These are phyloP conservation scores for Teleiodes luculella DNA, from an alignment of 2,888 invertebrate species.

Conservation along the genomic window DNA sequence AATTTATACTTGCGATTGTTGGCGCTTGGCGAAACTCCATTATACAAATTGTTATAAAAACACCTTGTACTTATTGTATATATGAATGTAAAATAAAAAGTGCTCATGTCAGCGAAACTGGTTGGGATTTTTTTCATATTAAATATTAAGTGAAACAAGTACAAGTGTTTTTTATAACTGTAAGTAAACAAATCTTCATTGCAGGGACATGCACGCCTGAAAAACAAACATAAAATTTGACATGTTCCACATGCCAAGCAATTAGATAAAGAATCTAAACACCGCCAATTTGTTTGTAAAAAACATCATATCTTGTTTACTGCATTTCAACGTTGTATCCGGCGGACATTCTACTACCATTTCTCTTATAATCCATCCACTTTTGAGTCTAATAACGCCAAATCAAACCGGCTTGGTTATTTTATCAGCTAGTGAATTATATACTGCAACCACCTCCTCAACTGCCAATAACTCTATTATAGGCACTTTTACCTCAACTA, in stretches of 20 bases:
- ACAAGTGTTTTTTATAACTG: too few species aligned
- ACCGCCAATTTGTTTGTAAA: neutral
- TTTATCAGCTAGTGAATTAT: neutral
- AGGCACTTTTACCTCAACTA: conserved; percentile 1
- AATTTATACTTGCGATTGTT: too few species aligned
- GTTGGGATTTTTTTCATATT: too few species aligned
- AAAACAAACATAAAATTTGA: neutral
- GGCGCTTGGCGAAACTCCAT: too few species aligned
- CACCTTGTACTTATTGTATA: too few species aligned
- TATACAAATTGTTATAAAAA: too few species aligned
- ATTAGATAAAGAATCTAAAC: neutral
- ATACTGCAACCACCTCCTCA: neutral
- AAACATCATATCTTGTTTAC: neutral
- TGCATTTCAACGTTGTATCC: neutral
- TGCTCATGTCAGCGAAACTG: too few species aligned
- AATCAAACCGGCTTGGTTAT: neutral
- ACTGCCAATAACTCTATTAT: neutral
- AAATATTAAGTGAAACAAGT: too few species aligned
- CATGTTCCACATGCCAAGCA: neutral
- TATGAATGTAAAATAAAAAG: too few species aligned
- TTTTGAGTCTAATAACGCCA: neutral
- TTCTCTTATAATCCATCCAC: neutral
- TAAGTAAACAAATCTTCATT: too few species aligned
- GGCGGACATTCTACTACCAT: neutral
- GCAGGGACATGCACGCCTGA: too few species aligned